Base-by-base conservation (phyloP, 1,140 invertebrate species). In the Fopius arisanus region DNA sequence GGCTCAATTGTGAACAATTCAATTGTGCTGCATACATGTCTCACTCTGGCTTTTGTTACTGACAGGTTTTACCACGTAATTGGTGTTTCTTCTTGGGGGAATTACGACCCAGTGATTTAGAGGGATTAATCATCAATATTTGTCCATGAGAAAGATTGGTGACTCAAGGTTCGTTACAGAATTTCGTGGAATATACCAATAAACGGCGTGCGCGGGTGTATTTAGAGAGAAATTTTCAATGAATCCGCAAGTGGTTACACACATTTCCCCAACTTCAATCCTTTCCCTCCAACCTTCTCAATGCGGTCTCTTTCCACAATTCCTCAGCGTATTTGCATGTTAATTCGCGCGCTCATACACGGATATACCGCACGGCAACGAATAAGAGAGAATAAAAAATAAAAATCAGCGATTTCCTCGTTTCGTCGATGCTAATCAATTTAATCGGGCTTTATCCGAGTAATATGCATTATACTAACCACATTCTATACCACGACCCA, bases 401-500 rank as follows among this genome's bases (percentile, higher is more conserved):
- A 59, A n/a, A n/a, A n/a, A n/a, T 48, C 43, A 19, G 43, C 43
- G 16, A 59, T 26, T 10, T 59, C 19, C 54, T 23, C 54, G 7
- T 6, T 59, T 51, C 43, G 54, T 59, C 54, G 23, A 59, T 59
- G 54, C 54, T 59, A 59, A 59, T 59, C 54, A 59, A 59, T 59
- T 59, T 26, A 26, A 59, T 59, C 54, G 54, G 23, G 23, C 23
- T 26, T 59, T 59, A 19, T n/a, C 23, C 23, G 54, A 59, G 54
- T n/a, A n/a, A 59, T 23, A 26, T 59, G 23, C 54, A 28, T 59
- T 59, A 59, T 26, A 2, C 21, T 59, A 59, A 59, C 54, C 54
- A 26, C 54, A 59, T 59, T 59, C 6, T 26, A 23, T 59, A 59
- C 54, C 54, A 12, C 54, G 54, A 59, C 54, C 54, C 54, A 59